These are phyloP conservation scores for Brenthis hecate DNA, from an alignment of 2,888 invertebrate genomes.

Conservation along the genomic window DNA sequence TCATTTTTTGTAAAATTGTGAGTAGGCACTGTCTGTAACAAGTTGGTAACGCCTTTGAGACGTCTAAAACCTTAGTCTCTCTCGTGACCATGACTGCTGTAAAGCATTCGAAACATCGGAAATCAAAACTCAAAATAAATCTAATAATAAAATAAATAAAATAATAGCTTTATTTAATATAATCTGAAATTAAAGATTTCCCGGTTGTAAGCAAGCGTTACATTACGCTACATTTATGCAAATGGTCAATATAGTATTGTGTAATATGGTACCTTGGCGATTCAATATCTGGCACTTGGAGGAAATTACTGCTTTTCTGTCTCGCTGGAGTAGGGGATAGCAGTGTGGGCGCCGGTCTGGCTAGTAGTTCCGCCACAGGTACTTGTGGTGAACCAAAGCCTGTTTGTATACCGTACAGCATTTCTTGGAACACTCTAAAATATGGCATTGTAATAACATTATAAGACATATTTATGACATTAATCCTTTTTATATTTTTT, in stretches of 20 bases:
- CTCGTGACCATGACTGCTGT: no score
- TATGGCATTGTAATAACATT: background rate
- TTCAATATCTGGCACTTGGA: conserved; percentile 95
- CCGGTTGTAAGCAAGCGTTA: no score
- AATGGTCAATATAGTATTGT: background rate
- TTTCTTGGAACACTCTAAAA: conserved; percentile 93
- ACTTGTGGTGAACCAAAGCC: conserved; percentile 97
- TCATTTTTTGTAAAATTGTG: no score
- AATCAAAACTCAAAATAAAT: no score
- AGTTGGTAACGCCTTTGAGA: no score
- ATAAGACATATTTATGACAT: background rate
- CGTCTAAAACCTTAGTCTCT: no score
- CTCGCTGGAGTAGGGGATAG: conserved; percentile 93
- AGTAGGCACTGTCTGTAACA: no score
- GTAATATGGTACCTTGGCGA: conserved; percentile 81
- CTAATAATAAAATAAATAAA: no score
- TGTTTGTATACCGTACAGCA: conserved; percentile 96
- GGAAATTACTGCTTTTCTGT: conserved; percentile 94
- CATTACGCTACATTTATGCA: no score
- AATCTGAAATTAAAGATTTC: no score
- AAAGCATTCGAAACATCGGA: no score
- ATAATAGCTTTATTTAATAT: background rate
- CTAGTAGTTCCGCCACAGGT: conserved; percentile 93
- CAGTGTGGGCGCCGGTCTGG: conserved; percentile 92
- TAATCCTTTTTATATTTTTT: background rate